Percentiles rank a stretch among this genome's conserved stretches.
Conservation (phyloP, 2,797 vertebrate genomes). For the Discoglossus pictus region DNA sequence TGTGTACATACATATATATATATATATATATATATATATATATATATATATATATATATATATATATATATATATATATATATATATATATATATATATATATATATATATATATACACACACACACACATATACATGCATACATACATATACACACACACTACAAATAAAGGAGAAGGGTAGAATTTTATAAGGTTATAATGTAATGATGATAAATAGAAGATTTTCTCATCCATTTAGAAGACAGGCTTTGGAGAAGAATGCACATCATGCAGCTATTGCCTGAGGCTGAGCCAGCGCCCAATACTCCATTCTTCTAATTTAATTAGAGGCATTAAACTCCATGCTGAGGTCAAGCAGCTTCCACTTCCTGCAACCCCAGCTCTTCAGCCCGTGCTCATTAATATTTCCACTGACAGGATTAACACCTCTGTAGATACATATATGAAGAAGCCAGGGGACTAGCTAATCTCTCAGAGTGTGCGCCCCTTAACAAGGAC, state of each 20-base stretch:
- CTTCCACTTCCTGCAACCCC: conserved; percentile 74
- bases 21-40: no score
- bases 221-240: conserved; percentile 14
- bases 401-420: conserved; percentile 79
- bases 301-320: conserved; percentile 71
- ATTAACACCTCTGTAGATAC: conserved; percentile 80
- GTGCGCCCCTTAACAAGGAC: conserved; percentile 69
- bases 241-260: conserved; percentile 16
- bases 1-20: no score
- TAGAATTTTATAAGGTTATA: no score
- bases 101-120: no score
- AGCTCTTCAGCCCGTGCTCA: conserved; percentile 75
- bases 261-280: conserved; percentile 58
- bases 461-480: conserved; percentile 73
- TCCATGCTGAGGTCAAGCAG: conserved; percentile 74
- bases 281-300: conserved; percentile 77
- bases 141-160: no score
- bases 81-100: no score
- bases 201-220: conserved; percentile 36
- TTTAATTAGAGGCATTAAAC: conserved; percentile 81
- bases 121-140: no score
- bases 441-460: conserved; percentile 70
- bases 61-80: no score
- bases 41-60: no score
- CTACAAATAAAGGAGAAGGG: no score